A percentile compares a stretch with the other conserved stretches of the same genome.
phyloP scores from a whole-genome alignment of 2,888 invertebrate species.

The Malthinus seriepunctatus region DNA sequence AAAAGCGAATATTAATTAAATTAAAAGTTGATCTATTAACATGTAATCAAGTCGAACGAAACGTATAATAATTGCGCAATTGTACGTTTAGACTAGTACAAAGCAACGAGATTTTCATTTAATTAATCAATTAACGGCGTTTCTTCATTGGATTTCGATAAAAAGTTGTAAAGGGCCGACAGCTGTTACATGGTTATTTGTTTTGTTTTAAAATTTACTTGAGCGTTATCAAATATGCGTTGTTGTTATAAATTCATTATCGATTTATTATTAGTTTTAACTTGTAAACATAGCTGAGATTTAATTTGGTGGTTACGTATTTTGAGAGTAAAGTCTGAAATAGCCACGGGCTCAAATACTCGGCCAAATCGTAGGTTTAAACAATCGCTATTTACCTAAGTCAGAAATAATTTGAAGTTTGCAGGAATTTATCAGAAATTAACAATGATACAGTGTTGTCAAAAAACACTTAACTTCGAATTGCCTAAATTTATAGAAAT shows the following conservation, averaged over 20 bases:
- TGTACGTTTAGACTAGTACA: slow-evolving; percentile 3
- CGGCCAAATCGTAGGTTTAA: too few species aligned
- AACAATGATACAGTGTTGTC: neutral
- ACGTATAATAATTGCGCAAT: neutral
- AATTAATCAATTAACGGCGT: slow-evolving; percentile 6
- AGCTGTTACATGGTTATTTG: slow-evolving; percentile 14
- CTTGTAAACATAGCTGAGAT: too few species aligned
- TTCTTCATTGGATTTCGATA: slow-evolving; percentile 3
- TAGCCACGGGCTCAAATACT: too few species aligned
- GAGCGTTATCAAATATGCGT: neutral
- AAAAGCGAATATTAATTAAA: too few species aligned
- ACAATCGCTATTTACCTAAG: too few species aligned
- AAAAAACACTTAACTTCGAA: too few species aligned
- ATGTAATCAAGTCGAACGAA: neutral
- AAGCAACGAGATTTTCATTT: slow-evolving; percentile 3
- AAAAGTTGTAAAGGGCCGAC: slow-evolving; percentile 11
- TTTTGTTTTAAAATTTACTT: neutral
- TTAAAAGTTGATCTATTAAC: neutral
- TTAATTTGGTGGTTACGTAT: too few species aligned
- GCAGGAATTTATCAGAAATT: neutral
- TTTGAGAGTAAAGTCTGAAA: too few species aligned
- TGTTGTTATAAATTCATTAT: too few species aligned
- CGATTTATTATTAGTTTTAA: too few species aligned
- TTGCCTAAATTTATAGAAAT: too few species aligned
- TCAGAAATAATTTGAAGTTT: too few species aligned